These are phyloP conservation scores for Engraulis encrasicolus DNA, from an alignment of 2,113 vertebrate species.

Conservation along the genomic window DNA sequence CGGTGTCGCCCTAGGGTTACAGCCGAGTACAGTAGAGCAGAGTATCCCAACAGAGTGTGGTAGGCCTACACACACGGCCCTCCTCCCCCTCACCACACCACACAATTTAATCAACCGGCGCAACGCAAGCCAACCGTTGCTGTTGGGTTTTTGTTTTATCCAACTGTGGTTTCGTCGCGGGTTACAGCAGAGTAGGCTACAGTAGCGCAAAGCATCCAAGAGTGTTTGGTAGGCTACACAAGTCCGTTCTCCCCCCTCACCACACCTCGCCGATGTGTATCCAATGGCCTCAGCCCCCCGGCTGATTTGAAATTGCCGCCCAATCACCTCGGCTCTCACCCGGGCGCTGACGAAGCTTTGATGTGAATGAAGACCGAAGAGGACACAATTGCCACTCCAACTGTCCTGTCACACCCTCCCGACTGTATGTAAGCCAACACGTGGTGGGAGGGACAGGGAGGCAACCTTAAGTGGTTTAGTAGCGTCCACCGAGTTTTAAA, in stretches of 20 bases:
- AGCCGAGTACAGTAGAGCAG: too few species aligned
- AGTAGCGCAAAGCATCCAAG: too few species aligned
- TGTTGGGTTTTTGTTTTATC: neutral
- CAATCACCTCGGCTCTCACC: neutral
- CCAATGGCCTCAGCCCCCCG: neutral
- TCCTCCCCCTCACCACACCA: too few species aligned
- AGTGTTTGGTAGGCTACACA: too few species aligned
- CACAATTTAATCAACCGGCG: neutral
- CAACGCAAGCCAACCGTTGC: neutral
- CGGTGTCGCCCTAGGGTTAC: too few species aligned
- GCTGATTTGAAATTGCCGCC: conserved; percentile 26
- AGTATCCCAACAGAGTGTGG: too few species aligned
- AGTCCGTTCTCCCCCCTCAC: neutral
- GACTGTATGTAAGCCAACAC: neutral
- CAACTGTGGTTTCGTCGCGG: neutral
- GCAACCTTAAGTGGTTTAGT: neutral
- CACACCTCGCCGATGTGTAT: neutral
- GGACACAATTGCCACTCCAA: conserved; percentile 2
- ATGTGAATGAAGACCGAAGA: too few species aligned
- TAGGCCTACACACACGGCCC: too few species aligned
- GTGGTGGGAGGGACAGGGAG: too few species aligned
- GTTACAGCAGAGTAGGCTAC: neutral
- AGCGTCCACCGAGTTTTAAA: neutral
- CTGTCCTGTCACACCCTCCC: neutral
- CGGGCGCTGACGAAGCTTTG: neutral